Conservation (phyloP, 2,113 vertebrate species). For the Lanius collurio region DNA sequence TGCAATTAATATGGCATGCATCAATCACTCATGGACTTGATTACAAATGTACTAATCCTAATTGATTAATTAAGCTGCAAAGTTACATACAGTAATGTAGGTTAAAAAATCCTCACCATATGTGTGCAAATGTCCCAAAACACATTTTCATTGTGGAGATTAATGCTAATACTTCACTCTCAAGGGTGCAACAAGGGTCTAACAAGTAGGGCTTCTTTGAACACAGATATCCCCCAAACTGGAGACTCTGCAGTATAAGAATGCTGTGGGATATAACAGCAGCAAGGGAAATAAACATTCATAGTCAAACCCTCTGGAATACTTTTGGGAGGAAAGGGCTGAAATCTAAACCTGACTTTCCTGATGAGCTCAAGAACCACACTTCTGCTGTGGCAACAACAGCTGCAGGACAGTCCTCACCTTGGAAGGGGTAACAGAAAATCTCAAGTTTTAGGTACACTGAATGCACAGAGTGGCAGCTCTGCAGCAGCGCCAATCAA, state of each 20-base stretch:
- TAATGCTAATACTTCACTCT: not conserved
- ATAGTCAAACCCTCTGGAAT: not conserved
- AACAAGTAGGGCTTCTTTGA: not conserved
- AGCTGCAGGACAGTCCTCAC: not conserved
- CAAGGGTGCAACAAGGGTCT: not conserved
- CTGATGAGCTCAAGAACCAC: not conserved
- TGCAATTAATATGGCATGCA: slow-evolving; percentile 54
- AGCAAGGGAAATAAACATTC: not conserved
- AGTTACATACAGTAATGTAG: slow-evolving; percentile 29
- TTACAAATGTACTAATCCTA: slow-evolving; percentile 54
- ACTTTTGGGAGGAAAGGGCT: not conserved
- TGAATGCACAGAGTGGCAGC: not conserved
- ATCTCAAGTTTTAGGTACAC: not conserved
- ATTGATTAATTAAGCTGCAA: slow-evolving; percentile 56
- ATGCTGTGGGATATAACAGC: not conserved
- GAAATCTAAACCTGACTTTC: not conserved
- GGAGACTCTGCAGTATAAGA: not conserved
- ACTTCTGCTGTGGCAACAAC: not conserved
- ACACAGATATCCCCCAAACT: not conserved
- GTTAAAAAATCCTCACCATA: slow-evolving; percentile 36
- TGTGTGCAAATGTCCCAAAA: slow-evolving; percentile 14
- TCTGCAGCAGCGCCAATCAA: not conserved
- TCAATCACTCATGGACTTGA: slow-evolving; percentile 63
- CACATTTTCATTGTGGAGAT: slow-evolving; percentile 14
- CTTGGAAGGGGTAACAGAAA: not conserved